Evolutionary conservation across 2,113 vertebrate species (phyloP), one percentile per base, ranked within the genome.

Genomic region (Callipepla californica): DNA sequence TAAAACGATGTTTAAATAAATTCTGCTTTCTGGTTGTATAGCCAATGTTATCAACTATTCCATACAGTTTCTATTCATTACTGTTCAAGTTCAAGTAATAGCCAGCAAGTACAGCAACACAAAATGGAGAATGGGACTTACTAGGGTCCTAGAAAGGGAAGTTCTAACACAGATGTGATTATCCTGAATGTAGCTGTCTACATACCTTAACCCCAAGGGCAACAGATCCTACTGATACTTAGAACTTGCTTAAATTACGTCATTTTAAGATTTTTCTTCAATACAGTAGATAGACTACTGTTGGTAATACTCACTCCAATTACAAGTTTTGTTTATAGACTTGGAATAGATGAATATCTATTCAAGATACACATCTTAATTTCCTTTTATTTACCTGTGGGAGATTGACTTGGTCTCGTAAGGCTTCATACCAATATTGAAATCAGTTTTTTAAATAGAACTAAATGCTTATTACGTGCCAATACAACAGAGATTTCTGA

Each of bases 371-470:
- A 12, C 72, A 91, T 94, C 94, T 92, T 93, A 25, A 96, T 97
- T 92, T 92, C 62, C 73, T 65, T 42, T 77, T 92, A 93, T 80
- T 95, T 93, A 96, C 76, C 77, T 89, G 32, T 34, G 78, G 91
- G 63, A 93, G 44, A 91, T 9, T 85, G 63, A 92, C 57, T 92
- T 62, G 57, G 48, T 90, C 94, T 93, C 86, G 1, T 45, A 70
- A 77, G 91, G 65, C 75, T 87, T 85, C 42, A 91, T 13, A 82
- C 14, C 72, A 67, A 69, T 50, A 44, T 13, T 87, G 68, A 70
- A 90, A 87, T 87, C 79, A 87, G 36, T 38, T 95, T 94, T 94
- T 70, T 48, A 77, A 95, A 94, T 32, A 92, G 63, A 94, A 66
- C 67, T 94, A 80, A 69, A 83, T 74, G 86, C 75, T 96, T 92